These are phyloP conservation scores for Chlamydotis undulata DNA, from an alignment of 2,113 vertebrate genomes.

Conservation along the genomic window DNA sequence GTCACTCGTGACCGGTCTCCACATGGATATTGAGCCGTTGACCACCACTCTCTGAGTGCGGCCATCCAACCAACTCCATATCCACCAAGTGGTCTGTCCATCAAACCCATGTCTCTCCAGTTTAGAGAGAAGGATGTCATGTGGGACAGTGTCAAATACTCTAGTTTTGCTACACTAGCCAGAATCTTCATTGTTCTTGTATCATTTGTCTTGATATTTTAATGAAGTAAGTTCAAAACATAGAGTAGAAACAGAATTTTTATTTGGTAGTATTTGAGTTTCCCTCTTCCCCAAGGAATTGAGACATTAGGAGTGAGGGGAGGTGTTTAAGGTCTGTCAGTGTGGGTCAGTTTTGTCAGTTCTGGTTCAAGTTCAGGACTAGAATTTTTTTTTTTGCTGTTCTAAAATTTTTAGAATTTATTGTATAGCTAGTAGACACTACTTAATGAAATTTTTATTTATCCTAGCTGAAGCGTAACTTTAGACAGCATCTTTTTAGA, in stretches of 20 bases:
- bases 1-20: no score
- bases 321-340: background rate
- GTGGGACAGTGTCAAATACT: background rate
- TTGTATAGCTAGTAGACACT: background rate
- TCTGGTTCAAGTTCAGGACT: slow-evolving; percentile 3
- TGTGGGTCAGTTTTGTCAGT: background rate
- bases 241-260: background rate
- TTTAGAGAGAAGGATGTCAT: no score
- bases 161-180: background rate
- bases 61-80: no score
- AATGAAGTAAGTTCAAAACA: background rate
- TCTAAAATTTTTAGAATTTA: background rate
- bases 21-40: no score
- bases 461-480: background rate
- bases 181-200: background rate
- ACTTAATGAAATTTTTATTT: background rate
- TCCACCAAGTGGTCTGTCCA: no score
- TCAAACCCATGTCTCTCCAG: no score
- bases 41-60: no score
- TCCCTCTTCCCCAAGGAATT: background rate
- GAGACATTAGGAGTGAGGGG: background rate
- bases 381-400: background rate
- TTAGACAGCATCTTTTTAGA: background rate
- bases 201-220: background rate
- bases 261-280: background rate